phyloP scores from a whole-genome alignment of 1,140 invertebrate genomes.

The Sipha flava region DNA sequence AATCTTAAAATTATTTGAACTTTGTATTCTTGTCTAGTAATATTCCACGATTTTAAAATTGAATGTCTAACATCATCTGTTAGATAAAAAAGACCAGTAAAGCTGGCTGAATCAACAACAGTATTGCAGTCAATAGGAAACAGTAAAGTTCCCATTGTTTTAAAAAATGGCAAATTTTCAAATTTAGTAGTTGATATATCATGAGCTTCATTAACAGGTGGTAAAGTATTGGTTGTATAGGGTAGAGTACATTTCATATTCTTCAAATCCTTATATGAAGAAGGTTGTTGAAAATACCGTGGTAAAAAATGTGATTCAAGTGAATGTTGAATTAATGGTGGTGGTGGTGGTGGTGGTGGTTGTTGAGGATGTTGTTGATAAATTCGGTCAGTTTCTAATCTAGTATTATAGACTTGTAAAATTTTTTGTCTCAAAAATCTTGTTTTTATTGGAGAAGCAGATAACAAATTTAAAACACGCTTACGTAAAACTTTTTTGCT shows the following conservation, averaged over 20 bases:
- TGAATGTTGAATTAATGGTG: not conserved
- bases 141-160: not conserved
- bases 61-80: slow-evolving; percentile 2
- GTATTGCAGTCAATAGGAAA: not conserved
- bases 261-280: too few relatives aligned
- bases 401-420: not conserved
- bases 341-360: not conserved
- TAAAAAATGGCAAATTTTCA: slow-evolving; percentile 3
- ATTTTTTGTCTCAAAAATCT: slow-evolving; percentile 10
- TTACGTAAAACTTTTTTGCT: slow-evolving; percentile 12
- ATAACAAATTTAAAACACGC: not conserved
- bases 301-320: not conserved
- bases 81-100: not conserved
- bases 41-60: slow-evolving; percentile 17
- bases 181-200: not conserved
- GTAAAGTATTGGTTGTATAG: not conserved
- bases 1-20: slow-evolving; percentile 20
- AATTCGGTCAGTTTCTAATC: too few relatives aligned
- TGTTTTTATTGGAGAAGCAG: not conserved
- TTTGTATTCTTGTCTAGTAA: slow-evolving; percentile 18
- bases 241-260: too few relatives aligned
- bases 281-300: not conserved
- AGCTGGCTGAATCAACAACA: not conserved
- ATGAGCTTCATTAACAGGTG: not conserved
- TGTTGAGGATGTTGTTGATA: not conserved